Evolutionary conservation across 2,888 invertebrate species (phyloP), one percentile per base, ranked within the genome.

Genomic region (Eurytoma californica): DNA sequence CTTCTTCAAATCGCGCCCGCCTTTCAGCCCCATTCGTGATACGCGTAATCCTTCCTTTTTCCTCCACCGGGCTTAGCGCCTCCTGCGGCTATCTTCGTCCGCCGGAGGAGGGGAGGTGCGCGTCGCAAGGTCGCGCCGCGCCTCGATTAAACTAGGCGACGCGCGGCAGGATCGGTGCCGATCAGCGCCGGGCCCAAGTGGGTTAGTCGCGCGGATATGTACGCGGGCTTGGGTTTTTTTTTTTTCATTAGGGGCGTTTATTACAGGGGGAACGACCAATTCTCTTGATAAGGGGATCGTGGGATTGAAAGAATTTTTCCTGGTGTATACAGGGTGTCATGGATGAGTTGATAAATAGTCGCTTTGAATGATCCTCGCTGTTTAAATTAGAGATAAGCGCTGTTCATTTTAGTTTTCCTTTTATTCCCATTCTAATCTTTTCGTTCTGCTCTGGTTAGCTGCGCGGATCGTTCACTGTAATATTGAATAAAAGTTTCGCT

Each of bases 171-270:
- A 67, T 66, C 53, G 57, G 55, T 47, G 61, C 55, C 57, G 49
- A 67, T 78, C 60, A 68, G 63, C 73, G 18, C 39, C 49, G 55
- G 30, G 53, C 47, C 53, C 66, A 72, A 77, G 60, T 77, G 72
- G 77, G 77, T 77, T 77, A 77, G 66, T 72, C 61, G 72, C 39
- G 30, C 68, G 51, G 60, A 18, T 55, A 60, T 66, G 2, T 24
- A n/a, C 20, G 28, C 30, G 30, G 3, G 30, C 30, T 30, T 4
- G 30, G 30, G n/a, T 4, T 60, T 70, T n/a, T 16, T n/a, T 20
- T 28, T 30, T 39, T 39, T 39, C 9, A 39, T 39, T 39, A 7
- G 39, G 39, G 0, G 9, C 7, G 9, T 39, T 39, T 39, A 39
- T 9, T 9, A 39, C n/a, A 9, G 9, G 39, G 9, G 39, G 39